Base-by-base conservation (phyloP, 2,797 vertebrate genomes). In the Antrozous pallidus region DNA sequence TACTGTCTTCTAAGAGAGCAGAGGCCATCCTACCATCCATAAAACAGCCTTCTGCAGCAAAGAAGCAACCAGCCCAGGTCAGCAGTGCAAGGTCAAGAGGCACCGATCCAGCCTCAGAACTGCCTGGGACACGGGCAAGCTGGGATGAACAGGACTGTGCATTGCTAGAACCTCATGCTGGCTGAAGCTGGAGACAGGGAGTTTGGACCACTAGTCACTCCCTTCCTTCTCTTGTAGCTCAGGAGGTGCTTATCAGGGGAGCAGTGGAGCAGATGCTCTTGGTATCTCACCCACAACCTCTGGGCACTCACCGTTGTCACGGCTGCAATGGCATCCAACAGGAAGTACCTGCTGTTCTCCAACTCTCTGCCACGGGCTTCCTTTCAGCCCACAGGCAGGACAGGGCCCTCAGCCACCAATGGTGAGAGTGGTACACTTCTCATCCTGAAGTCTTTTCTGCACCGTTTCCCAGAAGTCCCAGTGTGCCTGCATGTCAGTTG, bases 281-380 rank as follows among this genome's bases (percentile, higher is more conserved):
- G 4, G n/a, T 3, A 20, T 28, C 2, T 22, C 0, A 1, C 2
- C 11, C 16, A 1, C 1, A 2, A 10, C 33, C 28, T 18, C 78
- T 77, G 31, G 70, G 31, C 45, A 20, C 33, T 61, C 24, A 8
- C 33, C 22, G 0, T 49, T 22, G 33, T 20, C 10, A 11, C 11
- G 33, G 54, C 63, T 12, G 31, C 69, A 0, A 22, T 38, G 38
- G 24, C 3, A 6, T n/a, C 73, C 31, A 10, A 17, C 5, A 54
- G 49, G 24, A 56, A 51, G 18, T 31, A 45, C 38, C 17, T 4
- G 10, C 0, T 4, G 17, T 14, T 47, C 51, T 51, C 51, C 22
- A 36, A 0, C 8, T 65, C 22, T 54, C 61, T 38, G 38, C n/a
- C 11, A 6, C 42, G 4, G 42, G 16, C 33, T 11, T 87, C 49